phyloP scores from a whole-genome alignment of 2,888 invertebrate genomes.

The Mythimna vitellina region DNA sequence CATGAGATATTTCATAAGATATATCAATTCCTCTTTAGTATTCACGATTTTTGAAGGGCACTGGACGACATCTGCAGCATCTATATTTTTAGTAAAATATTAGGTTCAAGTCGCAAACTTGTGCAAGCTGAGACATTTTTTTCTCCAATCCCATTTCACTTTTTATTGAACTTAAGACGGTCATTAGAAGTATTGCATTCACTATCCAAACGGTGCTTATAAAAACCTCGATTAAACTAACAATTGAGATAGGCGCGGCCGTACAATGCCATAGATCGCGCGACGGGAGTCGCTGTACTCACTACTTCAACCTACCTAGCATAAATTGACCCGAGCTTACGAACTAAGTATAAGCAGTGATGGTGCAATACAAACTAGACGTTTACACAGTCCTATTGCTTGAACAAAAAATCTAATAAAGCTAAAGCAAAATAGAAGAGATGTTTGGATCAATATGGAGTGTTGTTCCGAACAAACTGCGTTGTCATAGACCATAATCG shows the following conservation, averaged over 20 bases:
- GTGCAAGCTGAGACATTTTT: slow-evolving; percentile 42
- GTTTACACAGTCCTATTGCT: slow-evolving; percentile 68
- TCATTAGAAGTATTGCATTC: slow-evolving; percentile 75
- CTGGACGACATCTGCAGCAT: not conserved
- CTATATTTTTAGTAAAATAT: not conserved
- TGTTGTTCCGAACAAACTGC: slow-evolving; percentile 87
- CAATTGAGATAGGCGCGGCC: slow-evolving; percentile 83
- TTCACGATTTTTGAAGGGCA: not conserved
- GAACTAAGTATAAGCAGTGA: slow-evolving; percentile 15
- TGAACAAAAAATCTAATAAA: slow-evolving; percentile 87
- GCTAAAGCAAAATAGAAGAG: slow-evolving; percentile 86
- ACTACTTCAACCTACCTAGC: slow-evolving; percentile 66
- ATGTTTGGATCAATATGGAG: slow-evolving; percentile 90
- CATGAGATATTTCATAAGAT: no score
- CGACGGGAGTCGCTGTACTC: slow-evolving; percentile 81
- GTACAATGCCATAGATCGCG: slow-evolving; percentile 87
- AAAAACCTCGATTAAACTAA: slow-evolving; percentile 89
- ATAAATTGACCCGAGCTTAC: slow-evolving; percentile 56
- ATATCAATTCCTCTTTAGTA: no score
- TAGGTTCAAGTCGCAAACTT: slow-evolving; percentile 41
- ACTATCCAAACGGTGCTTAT: slow-evolving; percentile 80
- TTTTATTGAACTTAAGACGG: slow-evolving; percentile 70
- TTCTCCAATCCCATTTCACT: slow-evolving; percentile 68
- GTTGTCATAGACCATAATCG: slow-evolving; percentile 90
- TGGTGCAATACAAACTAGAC: slow-evolving; percentile 69